These are phyloP conservation scores for Phthorimaea operculella DNA, from an alignment of 1,140 invertebrate species.

Conservation along the genomic window DNA sequence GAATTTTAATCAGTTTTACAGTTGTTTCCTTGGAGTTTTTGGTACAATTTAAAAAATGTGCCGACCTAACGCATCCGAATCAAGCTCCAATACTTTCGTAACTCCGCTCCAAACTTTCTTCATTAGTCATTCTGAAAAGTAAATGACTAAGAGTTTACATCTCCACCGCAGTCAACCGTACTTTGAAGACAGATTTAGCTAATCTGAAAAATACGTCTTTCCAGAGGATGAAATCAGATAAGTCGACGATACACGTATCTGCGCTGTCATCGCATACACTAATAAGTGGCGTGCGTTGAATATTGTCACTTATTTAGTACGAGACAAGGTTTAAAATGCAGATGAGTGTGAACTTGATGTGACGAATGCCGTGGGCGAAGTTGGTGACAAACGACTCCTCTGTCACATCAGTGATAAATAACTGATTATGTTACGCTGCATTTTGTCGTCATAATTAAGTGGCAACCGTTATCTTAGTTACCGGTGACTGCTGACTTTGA, in stretches of 20 bases:
- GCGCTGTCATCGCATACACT: conserved; percentile 55
- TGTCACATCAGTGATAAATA: conserved; percentile 63
- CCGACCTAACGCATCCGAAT: too few relatives aligned
- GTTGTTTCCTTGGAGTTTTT: too few relatives aligned
- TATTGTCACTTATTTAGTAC: conserved; percentile 28
- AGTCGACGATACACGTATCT: conserved; percentile 34
- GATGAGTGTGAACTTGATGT: conserved; percentile 23
- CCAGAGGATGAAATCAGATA: conserved; percentile 59
- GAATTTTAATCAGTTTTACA: too few relatives aligned
- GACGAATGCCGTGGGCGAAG: conserved; percentile 61
- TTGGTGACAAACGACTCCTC: conserved; percentile 57
- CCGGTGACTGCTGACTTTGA: conserved; percentile 32
- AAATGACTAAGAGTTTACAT: too few relatives aligned
- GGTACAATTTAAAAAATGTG: too few relatives aligned
- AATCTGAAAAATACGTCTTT: conserved; percentile 46
- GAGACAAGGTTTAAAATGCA: conserved; percentile 32
- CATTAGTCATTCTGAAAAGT: too few relatives aligned
- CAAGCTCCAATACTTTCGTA: too few relatives aligned
- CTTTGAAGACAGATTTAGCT: conserved; percentile 29
- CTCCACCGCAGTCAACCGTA: neutral
- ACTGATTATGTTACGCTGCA: conserved; percentile 63
- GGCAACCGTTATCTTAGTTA: conserved; percentile 49
- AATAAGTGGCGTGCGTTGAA: conserved; percentile 27
- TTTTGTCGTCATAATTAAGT: conserved; percentile 64
- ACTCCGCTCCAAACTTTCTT: too few relatives aligned